A percentile compares a stretch with the other conserved stretches of the same genome.
Conservation (phyloP, 2,113 vertebrate genomes). For the Grus americana region DNA sequence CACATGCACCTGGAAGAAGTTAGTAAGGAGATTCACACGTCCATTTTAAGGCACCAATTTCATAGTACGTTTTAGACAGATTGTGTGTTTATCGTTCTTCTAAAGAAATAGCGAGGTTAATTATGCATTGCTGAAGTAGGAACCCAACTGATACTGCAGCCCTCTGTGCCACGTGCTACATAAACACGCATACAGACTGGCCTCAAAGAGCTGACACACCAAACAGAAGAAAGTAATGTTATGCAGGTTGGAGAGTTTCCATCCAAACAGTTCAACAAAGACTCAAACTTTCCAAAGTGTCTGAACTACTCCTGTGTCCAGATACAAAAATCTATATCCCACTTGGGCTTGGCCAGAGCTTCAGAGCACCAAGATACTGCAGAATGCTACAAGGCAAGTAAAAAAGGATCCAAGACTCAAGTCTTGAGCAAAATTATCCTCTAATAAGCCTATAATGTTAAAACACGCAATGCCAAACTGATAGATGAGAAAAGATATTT, state of each 20-base stretch:
- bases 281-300: not conserved
- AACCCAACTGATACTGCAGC: not conserved
- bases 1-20: not conserved
- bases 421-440: not conserved
- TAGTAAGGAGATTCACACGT: not conserved
- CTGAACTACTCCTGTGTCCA: not conserved
- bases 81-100: not conserved
- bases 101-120: not conserved
- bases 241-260: not conserved
- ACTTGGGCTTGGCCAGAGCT: not conserved
- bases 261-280: not conserved
- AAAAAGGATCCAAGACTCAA: not conserved
- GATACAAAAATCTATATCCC: not conserved
- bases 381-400: not conserved
- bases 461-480: not conserved
- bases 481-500: not conserved
- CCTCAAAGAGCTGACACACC: not conserved
- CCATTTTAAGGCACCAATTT: not conserved
- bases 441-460: not conserved
- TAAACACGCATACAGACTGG: fast-evolving
- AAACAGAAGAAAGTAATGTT: not conserved
- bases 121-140: not conserved
- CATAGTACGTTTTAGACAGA: not conserved
- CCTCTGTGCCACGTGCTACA: not conserved
- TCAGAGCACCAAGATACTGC: not conserved